Base-by-base conservation (phyloP, 2,113 vertebrate genomes). In the Calyptomena viridis region DNA sequence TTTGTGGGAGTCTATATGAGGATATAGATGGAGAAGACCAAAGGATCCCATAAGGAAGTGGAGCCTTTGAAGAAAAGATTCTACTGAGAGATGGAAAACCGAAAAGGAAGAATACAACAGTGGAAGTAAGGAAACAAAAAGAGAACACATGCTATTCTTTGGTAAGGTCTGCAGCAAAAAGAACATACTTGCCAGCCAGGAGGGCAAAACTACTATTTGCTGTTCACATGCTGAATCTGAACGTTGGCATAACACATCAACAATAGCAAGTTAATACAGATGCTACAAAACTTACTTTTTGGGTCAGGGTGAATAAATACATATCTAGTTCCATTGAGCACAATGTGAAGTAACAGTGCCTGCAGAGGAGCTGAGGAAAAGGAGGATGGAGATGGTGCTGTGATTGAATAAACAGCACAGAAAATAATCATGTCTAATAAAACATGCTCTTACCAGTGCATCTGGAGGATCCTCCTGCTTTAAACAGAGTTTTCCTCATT, bases 371-470 rank as follows among this genome's bases (percentile, higher is more conserved):
- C 47, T n/a, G 59, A 88, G 52, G 79, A 90, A 73, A 95, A 74
- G 53, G 67, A 83, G 50, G 55, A 77, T 58, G 71, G 78, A 93
- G 63, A 59, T 46, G 73, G 56, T 47, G 24, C n/a, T 76, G 50
- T 55, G 75, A 95, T 67, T 88, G 72, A 91, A 85, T 86, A 95
- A 95, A 88, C 64, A 93, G 84, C 59, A 52, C 46, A 90, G 66
- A 95, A 94, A 91, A 88, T 77, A 87, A 91, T 80, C 50, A 77
- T 14, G 33, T 55, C 72, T 77, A 91, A 93, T 90, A 95, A 94
- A 95, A 88, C 47, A 63, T 59, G 40, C 35, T 90, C 78, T 89
- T 80, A 88, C 72, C 79, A 91, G 40, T 52, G 83, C 75, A 94
- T 68, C 82, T 71, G 52, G 72, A 94, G 90, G 37, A 94, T 93